Percentiles rank a stretch among this genome's conserved stretches.
phyloP scores from a whole-genome alignment of 1,140 invertebrate genomes.

The Papilio polyxenes region DNA sequence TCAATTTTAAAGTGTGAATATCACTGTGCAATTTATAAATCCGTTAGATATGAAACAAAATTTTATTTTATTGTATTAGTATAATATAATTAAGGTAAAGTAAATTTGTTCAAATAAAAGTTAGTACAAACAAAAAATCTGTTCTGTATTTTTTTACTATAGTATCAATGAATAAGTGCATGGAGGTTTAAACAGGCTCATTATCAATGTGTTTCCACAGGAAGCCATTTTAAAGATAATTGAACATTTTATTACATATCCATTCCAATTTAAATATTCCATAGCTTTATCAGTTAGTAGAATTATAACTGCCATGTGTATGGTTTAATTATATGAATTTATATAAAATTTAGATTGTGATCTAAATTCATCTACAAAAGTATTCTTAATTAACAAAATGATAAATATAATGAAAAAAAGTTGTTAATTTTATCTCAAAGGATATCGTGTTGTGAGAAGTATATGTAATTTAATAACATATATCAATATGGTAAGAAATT shows the following conservation, averaged over 20 bases:
- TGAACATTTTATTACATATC: neutral
- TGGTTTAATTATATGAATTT: neutral
- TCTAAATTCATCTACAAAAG: neutral
- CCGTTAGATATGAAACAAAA: no score
- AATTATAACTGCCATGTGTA: neutral
- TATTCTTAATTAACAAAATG: no score
- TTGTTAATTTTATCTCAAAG: no score
- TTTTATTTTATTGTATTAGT: no score
- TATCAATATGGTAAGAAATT: no score
- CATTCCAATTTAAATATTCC: neutral
- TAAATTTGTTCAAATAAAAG: neutral
- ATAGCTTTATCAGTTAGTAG: neutral
- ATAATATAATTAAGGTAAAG: neutral
- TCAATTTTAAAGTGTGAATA: no score
- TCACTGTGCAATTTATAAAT: no score
- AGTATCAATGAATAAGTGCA: neutral
- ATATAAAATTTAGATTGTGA: neutral
- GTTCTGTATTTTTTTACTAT: neutral
- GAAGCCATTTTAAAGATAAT: neutral
- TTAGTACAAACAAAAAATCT: no score
- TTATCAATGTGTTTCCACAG: conserved; percentile 13
- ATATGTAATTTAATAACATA: no score
- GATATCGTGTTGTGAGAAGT: no score
- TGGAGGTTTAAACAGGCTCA: neutral
- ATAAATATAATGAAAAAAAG: no score